A percentile compares a stretch with the other conserved stretches of the same genome.
These are phyloP conservation scores for Phaenicophaeus curvirostris DNA, from an alignment of 2,797 vertebrate genomes.

Conservation along the genomic window DNA sequence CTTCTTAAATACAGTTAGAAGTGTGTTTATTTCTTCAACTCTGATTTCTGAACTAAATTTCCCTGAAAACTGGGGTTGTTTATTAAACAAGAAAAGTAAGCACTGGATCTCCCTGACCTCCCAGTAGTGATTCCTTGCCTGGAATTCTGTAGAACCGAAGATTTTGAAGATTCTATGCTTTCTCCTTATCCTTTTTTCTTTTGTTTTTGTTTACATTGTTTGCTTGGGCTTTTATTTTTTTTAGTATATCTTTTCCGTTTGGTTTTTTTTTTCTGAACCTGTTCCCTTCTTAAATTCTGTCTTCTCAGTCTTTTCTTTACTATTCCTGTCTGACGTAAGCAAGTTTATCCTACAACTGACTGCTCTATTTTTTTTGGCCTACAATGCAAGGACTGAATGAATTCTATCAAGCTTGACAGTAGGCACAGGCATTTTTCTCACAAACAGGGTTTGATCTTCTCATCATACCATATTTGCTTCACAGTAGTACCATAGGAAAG, in stretches of 20 bases:
- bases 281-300: neutral
- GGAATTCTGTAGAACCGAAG: neutral
- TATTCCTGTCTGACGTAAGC: neutral
- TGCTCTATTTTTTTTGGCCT: neutral
- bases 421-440: neutral
- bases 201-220: neutral
- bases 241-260: too few species aligned
- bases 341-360: neutral
- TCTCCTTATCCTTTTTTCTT: neutral
- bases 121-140: neutral
- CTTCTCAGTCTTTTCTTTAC: neutral
- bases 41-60: neutral
- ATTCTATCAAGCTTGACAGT: neutral
- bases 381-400: neutral
- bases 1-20: neutral
- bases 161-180: neutral
- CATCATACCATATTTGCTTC: neutral
- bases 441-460: neutral
- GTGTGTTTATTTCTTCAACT: neutral
- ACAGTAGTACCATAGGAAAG: neutral
- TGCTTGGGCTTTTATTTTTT: rapidly evolving
- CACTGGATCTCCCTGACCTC: neutral
- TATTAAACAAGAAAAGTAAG: neutral
- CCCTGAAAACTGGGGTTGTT: neutral
- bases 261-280: neutral